Conservation (phyloP, 2,888 invertebrate species). For the Ennomos fuscantarius region DNA sequence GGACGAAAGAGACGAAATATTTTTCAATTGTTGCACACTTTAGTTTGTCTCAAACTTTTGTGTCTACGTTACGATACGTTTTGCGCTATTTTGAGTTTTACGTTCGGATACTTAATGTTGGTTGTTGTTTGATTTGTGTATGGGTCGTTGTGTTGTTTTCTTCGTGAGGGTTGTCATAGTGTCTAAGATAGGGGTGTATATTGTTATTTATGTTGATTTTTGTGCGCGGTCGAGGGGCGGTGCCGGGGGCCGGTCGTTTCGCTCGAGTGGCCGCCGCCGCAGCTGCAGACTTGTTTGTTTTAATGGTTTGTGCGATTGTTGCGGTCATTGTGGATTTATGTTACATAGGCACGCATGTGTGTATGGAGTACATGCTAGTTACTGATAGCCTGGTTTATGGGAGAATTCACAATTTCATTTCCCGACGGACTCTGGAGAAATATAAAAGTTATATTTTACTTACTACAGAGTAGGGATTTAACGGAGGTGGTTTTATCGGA, state of each 20-base stretch:
- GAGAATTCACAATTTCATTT: constrained; percentile 53
- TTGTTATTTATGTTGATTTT: constrained; percentile 85
- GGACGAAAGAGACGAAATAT: constrained; percentile 83
- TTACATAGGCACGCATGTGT: constrained; percentile 64
- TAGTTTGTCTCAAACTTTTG: constrained; percentile 47
- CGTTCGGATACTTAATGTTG: constrained; percentile 31
- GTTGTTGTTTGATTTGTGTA: constrained; percentile 38
- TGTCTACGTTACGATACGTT: constrained; percentile 28
- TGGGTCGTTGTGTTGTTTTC: constrained; percentile 44
- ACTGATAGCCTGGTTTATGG: constrained; percentile 17
- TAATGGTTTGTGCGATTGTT: constrained; percentile 76
- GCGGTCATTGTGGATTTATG: constrained; percentile 63
- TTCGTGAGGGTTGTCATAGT: constrained; percentile 58
- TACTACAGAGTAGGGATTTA: no score
- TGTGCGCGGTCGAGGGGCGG: constrained; percentile 78
- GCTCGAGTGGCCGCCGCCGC: constrained; percentile 72
- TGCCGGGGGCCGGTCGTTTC: constrained; percentile 72
- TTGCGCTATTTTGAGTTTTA: constrained; percentile 43
- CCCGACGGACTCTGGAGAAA: not conserved
- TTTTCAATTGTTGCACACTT: constrained; percentile 85
- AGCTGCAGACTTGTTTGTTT: constrained; percentile 80
- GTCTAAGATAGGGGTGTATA: constrained; percentile 84
- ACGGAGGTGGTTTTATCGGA: no score
- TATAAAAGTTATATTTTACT: not conserved
- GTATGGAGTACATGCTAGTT: constrained; percentile 46